Conservation (phyloP, 2,113 vertebrate species). For the Sialia sialis region DNA sequence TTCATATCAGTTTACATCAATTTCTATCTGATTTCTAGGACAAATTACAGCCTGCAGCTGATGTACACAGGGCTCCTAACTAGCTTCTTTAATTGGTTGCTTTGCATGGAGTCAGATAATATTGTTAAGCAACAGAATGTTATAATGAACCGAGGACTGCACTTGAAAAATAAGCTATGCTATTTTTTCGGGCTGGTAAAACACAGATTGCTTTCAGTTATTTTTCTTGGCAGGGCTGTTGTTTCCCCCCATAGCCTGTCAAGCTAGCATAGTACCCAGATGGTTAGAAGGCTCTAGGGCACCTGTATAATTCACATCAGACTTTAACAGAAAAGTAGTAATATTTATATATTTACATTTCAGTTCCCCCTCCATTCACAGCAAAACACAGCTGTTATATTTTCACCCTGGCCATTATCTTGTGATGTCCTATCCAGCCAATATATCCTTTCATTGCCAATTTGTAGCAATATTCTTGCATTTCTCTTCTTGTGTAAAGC, state of each 20-base stretch:
- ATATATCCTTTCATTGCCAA: not conserved
- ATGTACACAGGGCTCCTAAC: constrained; percentile 7
- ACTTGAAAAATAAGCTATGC: constrained; percentile 31
- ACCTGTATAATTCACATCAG: constrained; percentile 4
- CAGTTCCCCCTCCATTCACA: not conserved
- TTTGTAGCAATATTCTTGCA: not conserved
- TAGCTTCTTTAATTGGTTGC: constrained; percentile 42
- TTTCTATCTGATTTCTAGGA: constrained; percentile 55
- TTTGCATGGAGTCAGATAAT: constrained; percentile 45
- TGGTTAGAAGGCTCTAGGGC: constrained; percentile 38
- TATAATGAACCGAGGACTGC: constrained; percentile 25
- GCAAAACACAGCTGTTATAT: constrained; percentile 20
- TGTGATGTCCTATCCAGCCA: not conserved
- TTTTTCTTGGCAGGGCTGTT: constrained; percentile 32
- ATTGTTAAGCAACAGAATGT: constrained; percentile 48
- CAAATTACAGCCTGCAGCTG: constrained; percentile 55
- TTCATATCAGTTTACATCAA: constrained; percentile 42
- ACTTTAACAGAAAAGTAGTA: constrained; percentile 16
- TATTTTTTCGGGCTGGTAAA: not conserved
- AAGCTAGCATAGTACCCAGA: constrained; percentile 3
- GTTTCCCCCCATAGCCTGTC: constrained; percentile 37
- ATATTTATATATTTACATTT: constrained; percentile 38
- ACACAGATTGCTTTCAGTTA: constrained; percentile 49
- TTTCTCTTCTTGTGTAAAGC: not conserved
- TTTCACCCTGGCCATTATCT: not conserved